Percentiles rank a stretch among this genome's conserved stretches.
These are phyloP conservation scores for Zoanthus solanderi DNA, from an alignment of 92 coral and sea anemone genomes.

Conservation along the genomic window DNA sequence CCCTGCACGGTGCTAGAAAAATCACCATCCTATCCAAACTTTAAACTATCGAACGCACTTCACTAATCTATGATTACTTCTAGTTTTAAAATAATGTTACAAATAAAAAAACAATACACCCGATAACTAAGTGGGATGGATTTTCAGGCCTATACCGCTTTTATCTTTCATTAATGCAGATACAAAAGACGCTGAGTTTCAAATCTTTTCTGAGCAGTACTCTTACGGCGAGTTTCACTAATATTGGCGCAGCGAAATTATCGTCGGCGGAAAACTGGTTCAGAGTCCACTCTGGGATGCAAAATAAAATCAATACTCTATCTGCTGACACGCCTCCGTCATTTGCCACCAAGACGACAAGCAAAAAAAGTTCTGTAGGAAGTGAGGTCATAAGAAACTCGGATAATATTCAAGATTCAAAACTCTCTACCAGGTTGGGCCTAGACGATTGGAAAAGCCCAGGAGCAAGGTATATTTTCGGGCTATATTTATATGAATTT, in stretches of 20 bases:
- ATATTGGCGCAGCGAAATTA: not conserved
- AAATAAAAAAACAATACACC: not conserved
- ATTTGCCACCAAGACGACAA: not conserved
- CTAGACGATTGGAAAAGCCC: conserved; percentile 37
- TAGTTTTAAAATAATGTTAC: no score
- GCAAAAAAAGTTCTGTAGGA: not conserved
- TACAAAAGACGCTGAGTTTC: conserved; percentile 23
- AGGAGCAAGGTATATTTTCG: conserved; percentile 6
- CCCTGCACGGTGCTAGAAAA: no score
- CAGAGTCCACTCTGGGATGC: conserved; percentile 30
- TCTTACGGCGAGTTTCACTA: not conserved
- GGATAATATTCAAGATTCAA: not conserved
- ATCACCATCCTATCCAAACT: no score
- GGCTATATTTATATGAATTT: not conserved
- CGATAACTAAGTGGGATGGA: not conserved
- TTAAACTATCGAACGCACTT: no score
- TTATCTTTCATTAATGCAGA: not conserved
- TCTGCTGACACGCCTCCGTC: not conserved
- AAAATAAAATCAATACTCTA: not conserved
- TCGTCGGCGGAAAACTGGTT: conserved; percentile 19
- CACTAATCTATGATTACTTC: no score
- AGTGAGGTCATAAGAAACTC: not conserved
- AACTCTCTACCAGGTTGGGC: not conserved
- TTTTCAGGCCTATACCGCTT: not conserved
- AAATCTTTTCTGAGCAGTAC: conserved; percentile 4